A percentile compares a stretch with the other conserved stretches of the same genome.
phyloP scores from a whole-genome alignment of 2,113 vertebrate genomes.

The Lota lota region DNA sequence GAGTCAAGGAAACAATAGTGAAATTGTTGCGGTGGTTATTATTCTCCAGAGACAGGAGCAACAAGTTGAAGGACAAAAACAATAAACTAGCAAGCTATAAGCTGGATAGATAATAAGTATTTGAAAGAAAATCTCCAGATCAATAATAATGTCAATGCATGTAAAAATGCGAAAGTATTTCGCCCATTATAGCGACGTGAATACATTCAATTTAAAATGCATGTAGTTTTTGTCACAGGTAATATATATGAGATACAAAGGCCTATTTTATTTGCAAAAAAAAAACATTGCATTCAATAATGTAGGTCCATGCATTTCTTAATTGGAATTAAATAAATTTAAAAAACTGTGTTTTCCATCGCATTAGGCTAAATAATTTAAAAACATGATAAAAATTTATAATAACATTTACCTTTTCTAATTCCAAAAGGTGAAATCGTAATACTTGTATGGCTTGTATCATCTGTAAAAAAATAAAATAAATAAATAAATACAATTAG shows the following conservation, averaged over 20 bases:
- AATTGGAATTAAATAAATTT: neutral
- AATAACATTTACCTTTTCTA: conserved; percentile 93
- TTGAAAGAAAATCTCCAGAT: conserved; percentile 60
- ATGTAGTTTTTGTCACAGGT: no score
- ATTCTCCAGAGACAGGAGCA: conserved; percentile 89
- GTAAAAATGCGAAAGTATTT: no score
- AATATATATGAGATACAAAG: no score
- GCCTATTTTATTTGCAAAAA: no score
- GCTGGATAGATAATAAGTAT: conserved; percentile 51
- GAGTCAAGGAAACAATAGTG: conserved; percentile 91
- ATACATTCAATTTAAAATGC: no score
- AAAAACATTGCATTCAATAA: no score
- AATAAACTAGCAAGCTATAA: conserved; percentile 47
- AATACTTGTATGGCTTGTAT: conserved; percentile 99
- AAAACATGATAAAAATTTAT: conserved; percentile 3
- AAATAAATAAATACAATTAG: conserved; percentile 7
- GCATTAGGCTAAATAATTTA: neutral
- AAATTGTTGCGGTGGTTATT: conserved; percentile 88
- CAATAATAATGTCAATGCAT: conserved; percentile 29
- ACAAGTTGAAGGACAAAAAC: conserved; percentile 80
- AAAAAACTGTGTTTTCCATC: neutral
- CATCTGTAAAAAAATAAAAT: conserved; percentile 80
- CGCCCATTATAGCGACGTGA: no score
- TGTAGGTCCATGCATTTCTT: no score
- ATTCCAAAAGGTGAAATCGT: conserved; percentile 99